Evolutionary conservation across 2,113 vertebrate species (phyloP), one percentile per base, ranked within the genome.

Genomic region (Argyrosomus japonicus): DNA sequence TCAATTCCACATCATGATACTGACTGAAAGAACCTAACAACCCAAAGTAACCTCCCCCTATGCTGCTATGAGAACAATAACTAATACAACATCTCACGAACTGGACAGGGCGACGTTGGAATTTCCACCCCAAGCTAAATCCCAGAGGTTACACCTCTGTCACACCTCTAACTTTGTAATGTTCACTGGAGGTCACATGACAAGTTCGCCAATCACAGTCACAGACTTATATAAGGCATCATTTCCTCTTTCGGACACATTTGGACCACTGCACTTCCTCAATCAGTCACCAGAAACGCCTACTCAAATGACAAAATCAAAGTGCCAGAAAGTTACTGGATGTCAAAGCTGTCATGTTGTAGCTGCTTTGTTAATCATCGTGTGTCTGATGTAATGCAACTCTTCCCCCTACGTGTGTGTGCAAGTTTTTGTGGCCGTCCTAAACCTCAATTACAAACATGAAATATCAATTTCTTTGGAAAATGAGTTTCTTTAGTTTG

Each of bases 211-310:
- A 84, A 72, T 90, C 36, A 45, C 45, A 84, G 70, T 36, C 11
- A 19, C 25, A 18, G 23, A 57, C 21, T 79, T n/a, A 54, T 64
- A 65, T 63, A 11, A 81, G 32, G 53, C 27, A 32, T 45, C 77
- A 90, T 86, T 93, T 94, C 93, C 58, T 78, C 54, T 90, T 93
- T 92, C 77, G 67, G 47, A 4, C 47, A 9, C 27, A 47, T 7
- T 13, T 11, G 9, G 50, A 54, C 64, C 65, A 53, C 51, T 14
- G 36, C n/a, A 83, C 73, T 91, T 93, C 86, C 89, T 87, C 75
- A 79, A 78, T 74, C 40, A 60, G 51, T 17, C 63, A 29, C 11
- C 13, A 71, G n/a, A 82, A 12, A 81, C 56, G 6, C 57, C 18
- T 23, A 54, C 5, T 68, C 29, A 7, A 21, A n/a, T 58, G 25